Evolutionary conservation across 2,113 vertebrate genomes (phyloP).

Genomic region (Corvus hawaiiensis): DNA sequence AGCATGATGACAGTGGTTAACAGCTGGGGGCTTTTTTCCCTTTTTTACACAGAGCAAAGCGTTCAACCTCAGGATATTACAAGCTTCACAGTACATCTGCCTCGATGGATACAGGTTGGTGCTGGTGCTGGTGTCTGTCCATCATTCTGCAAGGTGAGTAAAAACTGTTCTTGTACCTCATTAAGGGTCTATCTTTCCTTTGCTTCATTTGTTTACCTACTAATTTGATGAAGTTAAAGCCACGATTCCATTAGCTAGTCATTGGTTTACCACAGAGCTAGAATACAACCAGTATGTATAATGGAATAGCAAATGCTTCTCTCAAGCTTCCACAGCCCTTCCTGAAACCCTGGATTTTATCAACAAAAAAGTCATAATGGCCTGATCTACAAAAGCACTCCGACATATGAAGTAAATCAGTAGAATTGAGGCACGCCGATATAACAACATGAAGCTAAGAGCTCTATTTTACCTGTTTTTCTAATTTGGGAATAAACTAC

Average conservation of each 20-base stretch:
- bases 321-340: neutral
- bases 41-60: neutral
- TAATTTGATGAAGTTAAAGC: neutral
- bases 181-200: neutral
- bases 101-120: neutral
- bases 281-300: neutral
- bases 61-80: neutral
- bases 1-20: neutral
- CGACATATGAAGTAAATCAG: neutral
- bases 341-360: neutral
- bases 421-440: neutral
- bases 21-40: neutral
- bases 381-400: neutral
- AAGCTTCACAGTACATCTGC: neutral
- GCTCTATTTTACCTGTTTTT: neutral
- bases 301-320: neutral
- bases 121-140: neutral
- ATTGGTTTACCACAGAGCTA: neutral
- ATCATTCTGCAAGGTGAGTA: neutral
- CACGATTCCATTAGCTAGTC: neutral
- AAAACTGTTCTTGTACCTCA: neutral
- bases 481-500: neutral
- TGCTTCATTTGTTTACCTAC: neutral
- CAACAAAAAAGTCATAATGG: neutral
- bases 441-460: neutral